Evolutionary conservation across 2,888 invertebrate species (phyloP).

Genomic region (Stenodema calcarata): DNA sequence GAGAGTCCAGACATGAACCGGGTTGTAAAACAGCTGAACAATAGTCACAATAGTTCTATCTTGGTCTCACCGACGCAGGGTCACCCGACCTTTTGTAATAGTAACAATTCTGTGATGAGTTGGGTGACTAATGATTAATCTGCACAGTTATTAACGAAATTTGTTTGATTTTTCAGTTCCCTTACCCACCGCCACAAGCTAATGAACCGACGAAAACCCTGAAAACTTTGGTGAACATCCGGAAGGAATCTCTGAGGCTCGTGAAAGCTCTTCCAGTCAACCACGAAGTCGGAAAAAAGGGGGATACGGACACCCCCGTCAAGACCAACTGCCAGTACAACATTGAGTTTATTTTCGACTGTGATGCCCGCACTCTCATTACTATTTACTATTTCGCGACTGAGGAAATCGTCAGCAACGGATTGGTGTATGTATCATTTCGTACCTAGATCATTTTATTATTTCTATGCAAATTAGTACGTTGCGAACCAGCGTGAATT

Average conservation of each 20-base stretch:
- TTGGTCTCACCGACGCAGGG: too few species aligned
- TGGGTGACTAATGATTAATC: too few species aligned
- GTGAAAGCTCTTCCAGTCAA: constrained; percentile 75
- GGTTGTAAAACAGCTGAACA: too few species aligned
- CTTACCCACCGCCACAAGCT: constrained; percentile 94
- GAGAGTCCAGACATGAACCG: too few species aligned
- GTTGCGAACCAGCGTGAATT: too few species aligned
- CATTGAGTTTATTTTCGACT: constrained; percentile 96
- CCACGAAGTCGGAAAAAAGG: constrained; percentile 46
- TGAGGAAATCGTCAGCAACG: constrained; percentile 87
- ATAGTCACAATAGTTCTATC: too few species aligned
- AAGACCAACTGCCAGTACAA: constrained; percentile 70
- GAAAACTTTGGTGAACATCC: constrained; percentile 93
- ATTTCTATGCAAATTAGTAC: neutral
- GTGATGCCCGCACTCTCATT: constrained; percentile 92
- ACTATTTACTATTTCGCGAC: constrained; percentile 95
- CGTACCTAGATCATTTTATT: neutral
- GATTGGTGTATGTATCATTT: constrained; percentile 81
- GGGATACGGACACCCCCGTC: constrained; percentile 55
- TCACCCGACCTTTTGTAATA: too few species aligned
- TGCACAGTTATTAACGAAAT: too few species aligned
- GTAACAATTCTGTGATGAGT: too few species aligned
- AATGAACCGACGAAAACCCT: constrained; percentile 97
- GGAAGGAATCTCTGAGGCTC: constrained; percentile 94
- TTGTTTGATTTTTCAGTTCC: constrained; percentile 73